These are phyloP conservation scores for Hyposoter didymator DNA, from an alignment of 2,888 invertebrate genomes.

Conservation along the genomic window DNA sequence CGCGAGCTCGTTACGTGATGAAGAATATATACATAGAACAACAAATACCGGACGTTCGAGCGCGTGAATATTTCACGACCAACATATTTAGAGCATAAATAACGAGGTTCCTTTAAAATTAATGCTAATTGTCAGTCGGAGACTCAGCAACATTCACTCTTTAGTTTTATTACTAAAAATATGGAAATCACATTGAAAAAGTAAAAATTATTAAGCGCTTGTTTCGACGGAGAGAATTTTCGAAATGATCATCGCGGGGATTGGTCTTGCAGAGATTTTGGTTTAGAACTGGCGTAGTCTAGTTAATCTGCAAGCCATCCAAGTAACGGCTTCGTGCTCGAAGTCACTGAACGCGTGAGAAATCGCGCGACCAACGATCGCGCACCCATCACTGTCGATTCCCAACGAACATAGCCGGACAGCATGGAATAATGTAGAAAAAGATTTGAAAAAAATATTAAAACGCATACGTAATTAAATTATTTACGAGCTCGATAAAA, in stretches of 20 bases:
- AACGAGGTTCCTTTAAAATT: slow-evolving; percentile 9
- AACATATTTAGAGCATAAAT: slow-evolving; percentile 45
- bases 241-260: not conserved
- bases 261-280: not conserved
- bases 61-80: not conserved
- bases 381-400: not conserved
- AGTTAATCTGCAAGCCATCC: not conserved
- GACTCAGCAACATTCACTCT: not conserved
- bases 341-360: not conserved
- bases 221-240: not conserved
- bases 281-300: not conserved
- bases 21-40: slow-evolving; percentile 22
- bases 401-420: not conserved
- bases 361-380: not conserved
- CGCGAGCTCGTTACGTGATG: slow-evolving; percentile 18
- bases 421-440: not conserved
- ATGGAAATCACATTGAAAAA: not conserved
- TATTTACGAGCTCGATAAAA: slow-evolving; percentile 45
- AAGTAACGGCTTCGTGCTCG: not conserved
- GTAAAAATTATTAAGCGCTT: not conserved
- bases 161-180: not conserved
- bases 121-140: not conserved
- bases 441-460: not conserved
- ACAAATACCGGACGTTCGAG: not conserved
- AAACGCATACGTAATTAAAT: not conserved